Base-by-base conservation (phyloP, 2,888 invertebrate genomes). In the Gymnoscelis rufifasciata region DNA sequence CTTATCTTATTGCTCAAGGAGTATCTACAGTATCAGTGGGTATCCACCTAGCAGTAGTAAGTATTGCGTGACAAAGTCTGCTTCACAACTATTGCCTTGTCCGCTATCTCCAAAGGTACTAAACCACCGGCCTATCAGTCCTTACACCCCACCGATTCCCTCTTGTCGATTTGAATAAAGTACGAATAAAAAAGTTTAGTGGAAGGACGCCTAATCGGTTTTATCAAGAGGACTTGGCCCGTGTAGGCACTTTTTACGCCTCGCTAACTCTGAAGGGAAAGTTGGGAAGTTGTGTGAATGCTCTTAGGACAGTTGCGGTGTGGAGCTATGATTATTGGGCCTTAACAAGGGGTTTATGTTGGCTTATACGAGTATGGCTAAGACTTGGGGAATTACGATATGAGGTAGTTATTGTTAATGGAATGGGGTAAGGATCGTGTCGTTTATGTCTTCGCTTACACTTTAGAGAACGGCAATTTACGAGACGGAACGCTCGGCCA, bases 141-240 rank as follows among this genome's bases (percentile, higher is more conserved):
- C 68, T 79, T 74, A 78, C 78, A 71, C 72, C 61, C 78, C 68
- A 69, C 64, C 71, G 68, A 68, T 64, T 71, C 61, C 60, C 63
- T 69, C 64, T 59, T 67, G 72, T 74, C 78, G 67, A 77, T 78
- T 79, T 78, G 71, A 79, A 80, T 80, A 80, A 80, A 75, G 68
- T 68, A 63, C 64, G 64, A 74, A 71, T 76, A 76, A 78, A 77
- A 70, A 78, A 72, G 68, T 73, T 66, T 71, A 70, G 69, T 70
- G 66, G 71, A 70, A 69, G 74, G 70, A 65, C 64, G 63, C 63
- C 68, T 76, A 74, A 74, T 73, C 74, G 69, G 63, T 63, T 73
- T 71, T 77, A 78, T 78, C 77, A 67, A 62, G 61, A 63, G 50
- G 60, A 60, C 29, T 8, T 60, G 59, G 64, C 62, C 64, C 68